These are phyloP conservation scores for Scaptomyza polygonia DNA, from an alignment of 2,888 invertebrate genomes.

Conservation along the genomic window DNA sequence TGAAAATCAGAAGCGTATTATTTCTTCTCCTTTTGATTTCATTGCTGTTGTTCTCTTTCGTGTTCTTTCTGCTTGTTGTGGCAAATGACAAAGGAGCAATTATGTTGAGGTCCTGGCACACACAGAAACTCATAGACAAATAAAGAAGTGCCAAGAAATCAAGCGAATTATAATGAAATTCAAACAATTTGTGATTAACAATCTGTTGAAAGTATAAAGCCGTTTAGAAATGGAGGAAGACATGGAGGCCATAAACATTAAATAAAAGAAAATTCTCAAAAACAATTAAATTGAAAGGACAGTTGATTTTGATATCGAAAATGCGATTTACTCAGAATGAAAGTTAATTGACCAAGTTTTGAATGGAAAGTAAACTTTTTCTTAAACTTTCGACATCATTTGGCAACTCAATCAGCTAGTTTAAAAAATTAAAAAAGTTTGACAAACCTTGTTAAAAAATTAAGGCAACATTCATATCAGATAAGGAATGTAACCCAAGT, in stretches of 20 bases:
- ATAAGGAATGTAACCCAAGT: background rate
- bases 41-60: conserved; percentile 14
- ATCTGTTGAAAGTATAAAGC: conserved; percentile 41
- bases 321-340: conserved; percentile 7
- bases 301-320: background rate
- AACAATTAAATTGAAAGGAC: background rate
- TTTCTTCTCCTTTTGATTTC: conserved; percentile 34
- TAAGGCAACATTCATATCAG: background rate
- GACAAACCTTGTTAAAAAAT: background rate
- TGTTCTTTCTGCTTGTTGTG: conserved; percentile 51
- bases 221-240: conserved; percentile 18
- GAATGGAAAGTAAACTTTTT: conserved; percentile 1
- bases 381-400: background rate
- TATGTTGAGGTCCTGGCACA: conserved; percentile 53
- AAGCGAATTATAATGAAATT: conserved; percentile 64
- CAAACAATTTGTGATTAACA: conserved; percentile 61
- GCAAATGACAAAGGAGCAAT: conserved; percentile 76
- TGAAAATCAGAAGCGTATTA: conserved; percentile 74
- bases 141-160: conserved; percentile 59
- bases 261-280: conserved; percentile 23
- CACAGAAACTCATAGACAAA: conserved; percentile 12
- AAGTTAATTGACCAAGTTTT: conserved; percentile 3
- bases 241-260: conserved; percentile 25
- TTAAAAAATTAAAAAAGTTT: background rate
- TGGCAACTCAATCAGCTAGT: background rate